phyloP scores from a whole-genome alignment of 1,140 invertebrate species.

The Nasonia vitripennis region DNA sequence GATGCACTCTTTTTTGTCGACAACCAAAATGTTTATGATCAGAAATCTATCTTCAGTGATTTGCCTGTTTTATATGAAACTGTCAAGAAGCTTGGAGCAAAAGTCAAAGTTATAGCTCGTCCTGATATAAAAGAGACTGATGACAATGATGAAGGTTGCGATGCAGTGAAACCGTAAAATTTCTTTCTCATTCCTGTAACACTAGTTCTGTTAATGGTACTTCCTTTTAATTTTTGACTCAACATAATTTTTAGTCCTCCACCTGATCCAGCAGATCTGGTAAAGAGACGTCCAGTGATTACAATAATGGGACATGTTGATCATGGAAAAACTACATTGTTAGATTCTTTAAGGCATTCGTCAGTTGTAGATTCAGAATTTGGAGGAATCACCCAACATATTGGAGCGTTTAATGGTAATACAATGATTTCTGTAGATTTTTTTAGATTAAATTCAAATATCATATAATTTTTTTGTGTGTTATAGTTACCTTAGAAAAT shows the following conservation, averaged over 20 bases:
- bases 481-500: constrained; percentile 80
- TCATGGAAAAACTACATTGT: constrained; percentile 98
- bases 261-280: constrained; percentile 78
- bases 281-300: constrained; percentile 91
- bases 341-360: constrained; percentile 92
- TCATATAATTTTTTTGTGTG: constrained; percentile 45
- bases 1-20: constrained; percentile 79
- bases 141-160: constrained; percentile 65
- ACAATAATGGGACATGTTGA: constrained; percentile 99
- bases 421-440: not conserved
- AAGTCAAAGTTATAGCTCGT: constrained; percentile 75
- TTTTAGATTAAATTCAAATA: constrained; percentile 23
- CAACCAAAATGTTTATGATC: constrained; percentile 70
- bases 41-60: constrained; percentile 73
- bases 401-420: constrained; percentile 95
- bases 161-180: constrained; percentile 61
- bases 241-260: constrained; percentile 70
- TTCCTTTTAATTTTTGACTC: constrained; percentile 4
- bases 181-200: not conserved
- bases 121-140: constrained; percentile 67
- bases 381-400: constrained; percentile 99
- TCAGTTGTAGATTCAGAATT: constrained; percentile 93
- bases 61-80: constrained; percentile 79
- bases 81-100: constrained; percentile 80
- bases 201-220: not conserved